A percentile compares a stretch with the other conserved stretches of the same genome.
Evolutionary conservation across 2,888 invertebrate genomes (phyloP).

Genomic region (Drosophila demipolita): DNA sequence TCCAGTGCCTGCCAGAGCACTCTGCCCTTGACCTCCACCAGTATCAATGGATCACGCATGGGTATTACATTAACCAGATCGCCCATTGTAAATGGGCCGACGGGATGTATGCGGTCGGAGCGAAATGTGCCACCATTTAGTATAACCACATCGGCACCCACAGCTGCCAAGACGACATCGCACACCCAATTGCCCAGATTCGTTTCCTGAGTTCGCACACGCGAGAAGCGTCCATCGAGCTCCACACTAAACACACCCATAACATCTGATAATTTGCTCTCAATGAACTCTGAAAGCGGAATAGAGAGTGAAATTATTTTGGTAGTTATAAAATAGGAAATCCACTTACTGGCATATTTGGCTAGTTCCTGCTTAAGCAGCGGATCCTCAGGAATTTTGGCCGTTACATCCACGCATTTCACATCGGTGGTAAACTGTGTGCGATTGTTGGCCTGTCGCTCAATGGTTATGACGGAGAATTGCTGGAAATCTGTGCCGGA

Average conservation of each 20-base stretch:
- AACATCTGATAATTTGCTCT: constrained; percentile 93
- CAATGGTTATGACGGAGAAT: constrained; percentile 92
- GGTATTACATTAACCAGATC: constrained; percentile 94
- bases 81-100: constrained; percentile 93
- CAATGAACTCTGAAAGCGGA: constrained; percentile 88
- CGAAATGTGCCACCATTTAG: constrained; percentile 90
- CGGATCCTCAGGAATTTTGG: constrained; percentile 89
- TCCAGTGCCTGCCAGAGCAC: constrained; percentile 90
- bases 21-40: constrained; percentile 90
- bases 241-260: constrained; percentile 94
- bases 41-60: constrained; percentile 93
- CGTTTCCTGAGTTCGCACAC: constrained; percentile 93
- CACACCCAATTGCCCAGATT: constrained; percentile 95
- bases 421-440: constrained; percentile 83
- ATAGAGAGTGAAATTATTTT: background rate
- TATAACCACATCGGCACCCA: constrained; percentile 93
- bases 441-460: constrained; percentile 85
- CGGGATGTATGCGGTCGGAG: constrained; percentile 88
- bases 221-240: constrained; percentile 93
- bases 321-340: background rate
- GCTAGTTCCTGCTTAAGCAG: constrained; percentile 89
- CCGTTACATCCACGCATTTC: constrained; percentile 89
- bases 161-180: constrained; percentile 93
- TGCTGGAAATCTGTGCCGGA: constrained; percentile 97
- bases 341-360: constrained; percentile 87